Evolutionary conservation across 2,888 invertebrate species (phyloP).

Genomic region (Helobdella robusta): DNA sequence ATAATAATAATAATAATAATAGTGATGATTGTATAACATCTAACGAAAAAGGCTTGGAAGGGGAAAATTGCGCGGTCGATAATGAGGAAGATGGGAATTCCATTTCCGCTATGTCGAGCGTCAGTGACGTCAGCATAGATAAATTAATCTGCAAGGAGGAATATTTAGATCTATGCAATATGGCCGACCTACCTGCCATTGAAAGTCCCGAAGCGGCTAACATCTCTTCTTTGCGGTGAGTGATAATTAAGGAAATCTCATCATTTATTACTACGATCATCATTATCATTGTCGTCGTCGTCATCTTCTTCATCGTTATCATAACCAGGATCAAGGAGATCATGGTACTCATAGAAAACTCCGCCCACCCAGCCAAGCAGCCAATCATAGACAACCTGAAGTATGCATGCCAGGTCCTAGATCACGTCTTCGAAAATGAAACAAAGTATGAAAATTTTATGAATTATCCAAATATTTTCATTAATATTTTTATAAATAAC

Average conservation of each 20-base stretch:
- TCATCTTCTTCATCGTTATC: neutral
- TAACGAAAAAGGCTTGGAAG: neutral
- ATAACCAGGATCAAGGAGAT: neutral
- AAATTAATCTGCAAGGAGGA: neutral
- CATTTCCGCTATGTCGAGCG: neutral
- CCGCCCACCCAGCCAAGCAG: neutral
- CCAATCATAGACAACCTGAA: conserved; percentile 10
- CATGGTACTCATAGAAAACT: neutral
- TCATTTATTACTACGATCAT: neutral
- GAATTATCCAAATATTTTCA: no score
- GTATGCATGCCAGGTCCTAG: neutral
- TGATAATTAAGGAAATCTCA: neutral
- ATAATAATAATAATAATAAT: conserved; percentile 7
- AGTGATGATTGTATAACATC: neutral
- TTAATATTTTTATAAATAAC: no score
- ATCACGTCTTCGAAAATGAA: conserved; percentile 11
- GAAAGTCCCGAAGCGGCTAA: conserved; percentile 23
- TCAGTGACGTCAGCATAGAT: conserved; percentile 9
- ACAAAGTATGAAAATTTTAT: no score
- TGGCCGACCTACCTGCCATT: conserved; percentile 19
- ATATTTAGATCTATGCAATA: conserved; percentile 1
- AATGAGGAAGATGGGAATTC: neutral
- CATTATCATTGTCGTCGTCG: neutral
- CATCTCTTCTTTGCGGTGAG: conserved; percentile 21
- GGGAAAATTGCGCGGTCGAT: neutral